Conservation (phyloP, 2,797 vertebrate species). For the Cheirogaleus major region DNA sequence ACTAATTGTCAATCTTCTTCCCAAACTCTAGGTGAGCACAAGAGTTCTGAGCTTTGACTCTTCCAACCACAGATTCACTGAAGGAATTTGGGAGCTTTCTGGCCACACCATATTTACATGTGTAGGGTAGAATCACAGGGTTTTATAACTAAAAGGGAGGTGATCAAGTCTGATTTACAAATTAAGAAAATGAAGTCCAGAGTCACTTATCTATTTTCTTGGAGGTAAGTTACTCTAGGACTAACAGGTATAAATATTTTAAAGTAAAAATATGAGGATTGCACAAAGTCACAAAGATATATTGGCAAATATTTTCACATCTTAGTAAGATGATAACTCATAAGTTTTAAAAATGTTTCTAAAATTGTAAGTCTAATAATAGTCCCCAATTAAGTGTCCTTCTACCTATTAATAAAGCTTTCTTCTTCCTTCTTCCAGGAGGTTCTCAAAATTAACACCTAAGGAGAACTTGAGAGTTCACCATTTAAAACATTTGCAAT, state of each 20-base stretch:
- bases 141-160: not conserved
- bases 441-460: constrained; percentile 2
- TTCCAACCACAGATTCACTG: not conserved
- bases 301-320: not conserved
- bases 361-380: not conserved
- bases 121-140: not conserved
- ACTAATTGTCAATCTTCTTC: not conserved
- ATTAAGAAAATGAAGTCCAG: not conserved
- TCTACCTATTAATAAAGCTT: not conserved
- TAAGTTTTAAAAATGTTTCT: not conserved
- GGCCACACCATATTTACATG: not conserved
- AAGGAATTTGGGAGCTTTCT: not conserved
- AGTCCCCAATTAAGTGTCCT: not conserved
- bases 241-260: not conserved
- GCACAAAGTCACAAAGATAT: not conserved
- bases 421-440: not conserved
- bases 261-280: not conserved
- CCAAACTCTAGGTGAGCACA: not conserved
- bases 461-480: not conserved
- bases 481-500: not conserved
- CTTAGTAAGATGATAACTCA: not conserved
- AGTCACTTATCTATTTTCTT: not conserved
- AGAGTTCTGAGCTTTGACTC: not conserved
- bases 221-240: not conserved
- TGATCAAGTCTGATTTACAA: not conserved